Base-by-base conservation (phyloP, 2,113 vertebrate genomes). In the Malaclemys terrapin region DNA sequence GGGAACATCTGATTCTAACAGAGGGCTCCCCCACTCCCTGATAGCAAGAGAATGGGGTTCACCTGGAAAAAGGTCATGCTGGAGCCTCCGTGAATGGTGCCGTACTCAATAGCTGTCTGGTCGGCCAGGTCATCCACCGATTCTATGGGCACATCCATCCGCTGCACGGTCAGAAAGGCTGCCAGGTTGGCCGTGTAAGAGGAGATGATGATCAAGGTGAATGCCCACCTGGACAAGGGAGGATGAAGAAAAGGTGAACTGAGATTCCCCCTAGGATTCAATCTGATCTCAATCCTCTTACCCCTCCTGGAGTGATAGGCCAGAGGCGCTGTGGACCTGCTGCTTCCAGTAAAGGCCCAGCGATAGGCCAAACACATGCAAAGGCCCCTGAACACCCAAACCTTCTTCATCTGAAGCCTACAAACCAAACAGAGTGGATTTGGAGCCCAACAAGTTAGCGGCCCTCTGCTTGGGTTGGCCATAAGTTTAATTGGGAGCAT, bases 21-120 rank as follows among this genome's bases (percentile, higher is more conserved):
- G 10, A 88, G 85, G 69, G 53, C 12, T 1, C 47, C n/a, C 88
- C 82, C 52, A 14, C 19, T 22, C 47, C 9, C 47, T 25, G 35
- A 4, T 54, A 94, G 92, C 54, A 92, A 84, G 17, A 9, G n/a
- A 89, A 79, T 0, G 20, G 95, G 87, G 52, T 94, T 99, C 98
- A 99, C 99, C 99, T 99, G 99, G 97, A 99, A 99, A 98, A 99
- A 99, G 92, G 99, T 99, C 99, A 99, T 99, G 90, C 99, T 99
- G 98, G 99, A 99, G 86, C 99, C 99, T 2, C 99, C 99, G 0
- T 99, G 99, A 98, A 99, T 99, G 91, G 99, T 99, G 98, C 99
- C 99, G 0, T 99, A 99, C 97, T 99, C 99, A 5, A 99, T 99
- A 69, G 99, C 98, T 0, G 99, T 99, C 98, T 99, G 99, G 97